Base-by-base conservation (phyloP, 2,797 vertebrate genomes). In the Meda fulgida region DNA sequence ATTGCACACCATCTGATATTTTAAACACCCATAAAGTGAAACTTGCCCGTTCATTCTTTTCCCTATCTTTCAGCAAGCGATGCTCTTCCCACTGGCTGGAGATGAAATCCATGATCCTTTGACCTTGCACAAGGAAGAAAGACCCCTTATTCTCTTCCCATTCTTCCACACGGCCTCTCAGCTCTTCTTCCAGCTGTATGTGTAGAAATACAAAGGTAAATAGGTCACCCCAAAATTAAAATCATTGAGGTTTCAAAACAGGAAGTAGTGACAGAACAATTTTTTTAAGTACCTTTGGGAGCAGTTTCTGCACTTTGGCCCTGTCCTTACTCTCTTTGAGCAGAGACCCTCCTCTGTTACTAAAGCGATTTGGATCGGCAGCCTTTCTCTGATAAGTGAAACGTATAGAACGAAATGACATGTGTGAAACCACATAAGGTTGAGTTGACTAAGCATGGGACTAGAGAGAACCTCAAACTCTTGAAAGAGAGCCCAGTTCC, bases 321-420 rank as follows among this genome's bases (percentile, higher is more conserved):
- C 93, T 78, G 36, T 94, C 94, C 65, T 91, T 93, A 77, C 91
- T 92, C 53, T 94, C 94, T 87, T 91, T 93, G 2, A 95, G 89
- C 69, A 95, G 88, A 75, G 90, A 90, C 7, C 94, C 94, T 10
- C 93, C 93, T 87, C 94, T 90, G 86, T 95, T 95, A 60, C 91
- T 90, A 43, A 94, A 93, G 70, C 93, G 88, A 88, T 88, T 93
- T 0, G 93, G 94, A 85, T 94, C 94, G 2, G 87, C 89, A 46
- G 94, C 93, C 83, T 92, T 94, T 87, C 90, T 94, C 93, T 95
- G 67, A 3, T 80, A 48, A 48, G 46, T 18, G 0, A 63, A 60
- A 60, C 38, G 4, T 7, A 78, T 4, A 43, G 11, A 43, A 70
- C 9, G 43, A 11, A 51, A 66, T 58, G 29, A 58, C 48, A 70